phyloP scores from a whole-genome alignment of 2,797 vertebrate species.

The Tenualosa thibaudeaui region DNA sequence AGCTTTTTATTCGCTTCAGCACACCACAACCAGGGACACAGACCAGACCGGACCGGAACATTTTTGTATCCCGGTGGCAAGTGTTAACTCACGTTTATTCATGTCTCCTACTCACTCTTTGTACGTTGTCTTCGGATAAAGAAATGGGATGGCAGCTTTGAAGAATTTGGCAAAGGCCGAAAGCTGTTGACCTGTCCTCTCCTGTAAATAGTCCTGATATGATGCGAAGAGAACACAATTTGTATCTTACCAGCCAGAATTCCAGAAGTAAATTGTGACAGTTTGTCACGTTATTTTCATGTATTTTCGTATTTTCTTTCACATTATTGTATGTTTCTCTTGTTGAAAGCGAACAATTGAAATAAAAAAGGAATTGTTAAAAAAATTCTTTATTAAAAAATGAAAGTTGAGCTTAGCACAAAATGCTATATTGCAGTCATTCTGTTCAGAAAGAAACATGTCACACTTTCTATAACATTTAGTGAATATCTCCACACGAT shows the following conservation, averaged over 20 bases:
- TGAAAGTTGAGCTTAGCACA: no score
- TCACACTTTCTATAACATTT: no score
- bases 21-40: neutral
- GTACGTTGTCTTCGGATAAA: neutral
- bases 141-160: neutral
- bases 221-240: neutral
- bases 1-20: neutral
- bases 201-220: neutral
- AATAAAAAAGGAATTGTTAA: conserved; percentile 41
- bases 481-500: no score
- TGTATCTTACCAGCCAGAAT: conserved; percentile 26
- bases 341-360: conserved; percentile 34
- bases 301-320: conserved; percentile 51
- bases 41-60: neutral
- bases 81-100: neutral
- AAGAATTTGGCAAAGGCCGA: neutral
- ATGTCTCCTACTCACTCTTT: neutral
- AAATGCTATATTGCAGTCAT: no score
- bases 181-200: neutral
- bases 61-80: neutral
- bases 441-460: no score
- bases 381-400: neutral
- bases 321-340: conserved; percentile 21
- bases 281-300: conserved; percentile 23
- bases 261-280: conserved; percentile 35